Conservation (phyloP, 2,888 invertebrate genomes). For the Epirrhoe alternata region DNA sequence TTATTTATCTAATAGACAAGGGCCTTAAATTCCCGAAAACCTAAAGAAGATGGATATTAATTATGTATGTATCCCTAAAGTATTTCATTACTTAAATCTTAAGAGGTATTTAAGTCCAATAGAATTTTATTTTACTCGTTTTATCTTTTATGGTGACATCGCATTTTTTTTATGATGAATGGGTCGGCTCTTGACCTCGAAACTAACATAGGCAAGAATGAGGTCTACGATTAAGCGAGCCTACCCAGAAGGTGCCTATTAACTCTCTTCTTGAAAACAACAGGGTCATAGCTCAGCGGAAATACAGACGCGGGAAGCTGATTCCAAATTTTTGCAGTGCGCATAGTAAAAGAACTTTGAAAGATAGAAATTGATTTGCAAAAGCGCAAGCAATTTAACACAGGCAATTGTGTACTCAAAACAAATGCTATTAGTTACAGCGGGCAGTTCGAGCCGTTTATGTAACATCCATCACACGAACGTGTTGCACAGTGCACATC, state of each 20-base stretch:
- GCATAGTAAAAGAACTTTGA: too few relatives aligned
- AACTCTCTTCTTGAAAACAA: too few relatives aligned
- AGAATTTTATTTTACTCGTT: neutral
- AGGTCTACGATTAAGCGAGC: too few relatives aligned
- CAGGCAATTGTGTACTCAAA: neutral
- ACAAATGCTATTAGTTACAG: neutral
- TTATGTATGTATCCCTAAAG: neutral
- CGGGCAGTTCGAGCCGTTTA: neutral
- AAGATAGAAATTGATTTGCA: neutral
- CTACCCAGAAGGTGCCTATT: too few relatives aligned
- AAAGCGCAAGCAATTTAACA: neutral
- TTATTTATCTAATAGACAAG: slow-evolving; percentile 26
- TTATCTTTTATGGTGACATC: neutral
- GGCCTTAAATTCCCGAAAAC: neutral
- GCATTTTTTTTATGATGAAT: too few relatives aligned
- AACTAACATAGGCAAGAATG: too few relatives aligned
- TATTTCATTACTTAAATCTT: neutral
- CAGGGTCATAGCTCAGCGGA: too few relatives aligned
- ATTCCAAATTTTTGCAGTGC: too few relatives aligned
- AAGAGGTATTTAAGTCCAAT: neutral
- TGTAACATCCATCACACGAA: slow-evolving; percentile 15
- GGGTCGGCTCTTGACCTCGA: too few relatives aligned
- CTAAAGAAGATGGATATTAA: neutral
- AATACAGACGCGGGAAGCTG: too few relatives aligned
- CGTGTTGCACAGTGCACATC: slow-evolving; percentile 18